Evolutionary conservation across 2,888 invertebrate species (phyloP), one percentile per base, ranked within the genome.

Genomic region (Lasioglossum oenotherae): DNA sequence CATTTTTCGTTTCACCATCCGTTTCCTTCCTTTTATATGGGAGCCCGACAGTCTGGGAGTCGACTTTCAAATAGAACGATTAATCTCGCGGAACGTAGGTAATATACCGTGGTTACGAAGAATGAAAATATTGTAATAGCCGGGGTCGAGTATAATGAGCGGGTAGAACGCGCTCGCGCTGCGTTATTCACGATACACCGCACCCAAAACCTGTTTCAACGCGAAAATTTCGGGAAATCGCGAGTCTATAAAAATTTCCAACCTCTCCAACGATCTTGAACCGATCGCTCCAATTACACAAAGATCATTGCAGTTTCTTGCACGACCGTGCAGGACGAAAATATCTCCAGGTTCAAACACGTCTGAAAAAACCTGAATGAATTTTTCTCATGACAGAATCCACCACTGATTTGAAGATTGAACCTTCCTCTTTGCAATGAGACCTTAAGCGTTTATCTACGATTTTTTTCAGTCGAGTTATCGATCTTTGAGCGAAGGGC

Each of bases 91-190:
- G 14, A 64, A 67, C 78, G 85, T 87, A 87, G 53, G 53, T 53
- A 53, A 89, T 87, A 81, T 75, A 84, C 78, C 74, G 69, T 41
- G 53, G 74, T 81, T 77, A 78, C 81, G 78, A 89, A 88, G 82
- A 86, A 86, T 83, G 88, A 85, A 89, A 89, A 90, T 88, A 90
- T 89, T 90, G 88, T 89, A 89, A 89, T 90, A 89, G 90, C 77
- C 75, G 2, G 31, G 44, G 41, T 71, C 60, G 57, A 35, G 53
- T 73, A 86, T 83, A 88, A 90, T 85, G 80, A 87, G 78, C 78
- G 64, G 57, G 85, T 14, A 60, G 14, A 60, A 83, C 83, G 87
- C 84, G 84, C 83, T 88, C 57, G 84, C 76, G 73, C 74, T 82
- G 60, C 74, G 82, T 87, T 88, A 85, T 88, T 90, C 90, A 81